These are phyloP conservation scores for Microcebus lehilahytsara DNA, from an alignment of 2,113 vertebrate genomes.

Conservation along the genomic window DNA sequence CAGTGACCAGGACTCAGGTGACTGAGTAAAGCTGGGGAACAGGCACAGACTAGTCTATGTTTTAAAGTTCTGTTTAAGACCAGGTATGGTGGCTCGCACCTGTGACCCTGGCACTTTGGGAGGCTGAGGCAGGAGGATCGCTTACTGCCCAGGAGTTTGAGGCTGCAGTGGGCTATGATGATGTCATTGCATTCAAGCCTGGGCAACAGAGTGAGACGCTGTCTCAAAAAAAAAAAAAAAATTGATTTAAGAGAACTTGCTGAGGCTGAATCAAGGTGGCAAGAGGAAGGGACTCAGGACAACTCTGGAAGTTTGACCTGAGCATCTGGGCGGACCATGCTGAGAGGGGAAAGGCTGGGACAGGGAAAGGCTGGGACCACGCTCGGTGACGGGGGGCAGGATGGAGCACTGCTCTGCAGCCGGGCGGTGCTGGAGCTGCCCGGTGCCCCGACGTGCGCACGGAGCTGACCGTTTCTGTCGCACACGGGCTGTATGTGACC, in stretches of 20 bases:
- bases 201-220: no score
- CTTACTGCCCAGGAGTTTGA: no score
- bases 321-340: fast-evolving
- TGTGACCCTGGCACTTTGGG: background rate
- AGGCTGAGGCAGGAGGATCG: background rate
- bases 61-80: background rate
- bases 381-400: background rate
- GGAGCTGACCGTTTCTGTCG: fast-evolving
- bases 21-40: background rate
- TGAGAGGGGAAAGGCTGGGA: background rate
- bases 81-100: background rate
- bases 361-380: no score
- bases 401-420: fast-evolving
- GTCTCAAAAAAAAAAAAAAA: no score
- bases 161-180: no score
- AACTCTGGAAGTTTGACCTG: background rate
- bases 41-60: no score
- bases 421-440: background rate
- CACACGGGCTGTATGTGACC: fast-evolving
- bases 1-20: background rate
- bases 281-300: background rate
- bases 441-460: fast-evolving
- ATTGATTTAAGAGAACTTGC: background rate
- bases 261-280: background rate
- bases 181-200: no score